Percentiles rank a stretch among this genome's conserved stretches.
Evolutionary conservation across 2,113 vertebrate genomes (phyloP).

Genomic region (Ceratotherium simum): DNA sequence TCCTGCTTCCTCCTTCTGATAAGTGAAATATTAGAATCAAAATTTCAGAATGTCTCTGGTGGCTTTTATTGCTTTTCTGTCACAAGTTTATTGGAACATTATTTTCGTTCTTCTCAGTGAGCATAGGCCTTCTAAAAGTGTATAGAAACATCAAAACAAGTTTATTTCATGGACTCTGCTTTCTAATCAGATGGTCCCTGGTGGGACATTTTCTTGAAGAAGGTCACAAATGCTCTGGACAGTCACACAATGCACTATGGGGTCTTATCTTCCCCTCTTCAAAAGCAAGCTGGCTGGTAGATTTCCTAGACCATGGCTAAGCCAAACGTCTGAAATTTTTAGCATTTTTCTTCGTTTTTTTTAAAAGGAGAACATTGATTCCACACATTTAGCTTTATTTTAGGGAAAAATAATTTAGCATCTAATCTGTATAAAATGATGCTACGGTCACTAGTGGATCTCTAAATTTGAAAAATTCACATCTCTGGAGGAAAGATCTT

Average conservation of each 20-base stretch:
- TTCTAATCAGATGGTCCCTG: slow-evolving; percentile 16
- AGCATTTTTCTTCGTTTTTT: background rate
- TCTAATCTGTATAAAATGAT: slow-evolving; percentile 11
- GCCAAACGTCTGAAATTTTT: slow-evolving; percentile 39
- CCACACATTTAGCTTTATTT: slow-evolving; percentile 22
- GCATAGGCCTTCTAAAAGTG: background rate
- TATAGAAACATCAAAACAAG: background rate
- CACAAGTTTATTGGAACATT: background rate
- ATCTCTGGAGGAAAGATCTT: background rate
- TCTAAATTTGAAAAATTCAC: background rate
- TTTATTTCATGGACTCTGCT: background rate
- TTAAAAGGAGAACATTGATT: background rate
- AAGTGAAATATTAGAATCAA: slow-evolving; percentile 44
- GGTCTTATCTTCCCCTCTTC: background rate
- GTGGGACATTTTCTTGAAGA: background rate
- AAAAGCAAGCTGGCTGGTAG: background rate
- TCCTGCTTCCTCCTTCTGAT: background rate
- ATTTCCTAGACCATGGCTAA: slow-evolving; percentile 27
- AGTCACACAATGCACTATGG: fast-evolving
- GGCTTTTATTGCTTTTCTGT: slow-evolving; percentile 41
- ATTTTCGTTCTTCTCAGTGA: background rate
- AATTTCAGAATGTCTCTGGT: background rate
- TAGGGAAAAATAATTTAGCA: background rate
- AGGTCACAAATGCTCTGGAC: background rate
- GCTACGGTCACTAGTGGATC: background rate